Percentiles rank a stretch among this genome's conserved stretches.
phyloP scores from a whole-genome alignment of 1,140 invertebrate genomes.

The Dendrolimus punctatus region DNA sequence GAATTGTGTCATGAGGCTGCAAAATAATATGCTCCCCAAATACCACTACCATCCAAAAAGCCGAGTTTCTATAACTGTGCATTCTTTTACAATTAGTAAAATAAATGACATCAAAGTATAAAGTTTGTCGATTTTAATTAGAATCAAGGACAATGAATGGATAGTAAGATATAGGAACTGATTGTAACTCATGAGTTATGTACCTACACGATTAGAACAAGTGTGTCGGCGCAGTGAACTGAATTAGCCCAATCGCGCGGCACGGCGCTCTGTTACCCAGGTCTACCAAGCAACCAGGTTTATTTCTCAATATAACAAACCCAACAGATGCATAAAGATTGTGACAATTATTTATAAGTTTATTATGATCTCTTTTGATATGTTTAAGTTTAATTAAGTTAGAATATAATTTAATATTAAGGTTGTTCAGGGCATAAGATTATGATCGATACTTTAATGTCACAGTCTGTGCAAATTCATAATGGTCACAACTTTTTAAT shows the following conservation, averaged over 20 bases:
- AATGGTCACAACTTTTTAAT: slow-evolving; percentile 31
- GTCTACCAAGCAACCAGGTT: neutral
- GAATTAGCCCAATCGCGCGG: neutral
- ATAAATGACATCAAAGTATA: too few species aligned
- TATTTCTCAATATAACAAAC: neutral
- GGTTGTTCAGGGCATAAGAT: slow-evolving; percentile 12
- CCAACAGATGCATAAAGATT: slow-evolving; percentile 5
- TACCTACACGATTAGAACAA: too few species aligned
- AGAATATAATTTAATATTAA: slow-evolving; percentile 18
- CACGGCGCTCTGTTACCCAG: neutral
- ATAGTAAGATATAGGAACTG: too few species aligned
- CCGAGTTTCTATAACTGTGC: too few species aligned
- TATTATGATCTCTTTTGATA: slow-evolving; percentile 68
- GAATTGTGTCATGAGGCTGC: too few species aligned
- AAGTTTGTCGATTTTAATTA: too few species aligned
- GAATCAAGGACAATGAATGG: too few species aligned
- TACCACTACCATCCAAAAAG: too few species aligned
- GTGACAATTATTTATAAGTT: slow-evolving; percentile 64
- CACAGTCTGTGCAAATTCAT: slow-evolving; percentile 2
- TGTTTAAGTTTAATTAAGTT: slow-evolving; percentile 55
- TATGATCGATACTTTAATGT: slow-evolving; percentile 4
- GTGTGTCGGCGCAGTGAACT: too few species aligned
- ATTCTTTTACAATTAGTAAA: too few species aligned
- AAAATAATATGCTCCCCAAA: too few species aligned
- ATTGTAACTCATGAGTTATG: too few species aligned